Evolutionary conservation across 1,140 invertebrate species (phyloP).

Genomic region (Diploscapter pachys): DNA sequence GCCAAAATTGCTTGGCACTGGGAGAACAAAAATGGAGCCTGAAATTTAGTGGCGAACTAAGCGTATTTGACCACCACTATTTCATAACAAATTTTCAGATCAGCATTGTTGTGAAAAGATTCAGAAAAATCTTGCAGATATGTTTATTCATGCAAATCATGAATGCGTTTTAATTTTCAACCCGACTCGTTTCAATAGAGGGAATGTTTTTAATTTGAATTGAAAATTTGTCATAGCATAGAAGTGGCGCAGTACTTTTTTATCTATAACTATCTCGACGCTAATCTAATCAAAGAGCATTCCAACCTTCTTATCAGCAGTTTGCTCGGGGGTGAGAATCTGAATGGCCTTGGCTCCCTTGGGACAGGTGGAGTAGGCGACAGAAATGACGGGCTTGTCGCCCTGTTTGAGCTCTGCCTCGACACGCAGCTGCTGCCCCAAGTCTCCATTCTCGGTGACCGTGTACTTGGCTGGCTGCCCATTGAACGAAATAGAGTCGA

Average conservation of each 20-base stretch:
- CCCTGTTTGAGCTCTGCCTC: conserved; percentile 65
- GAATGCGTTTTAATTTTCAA: no score
- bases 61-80: no score
- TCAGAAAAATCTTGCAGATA: no score
- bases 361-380: background rate
- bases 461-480: conserved; percentile 41
- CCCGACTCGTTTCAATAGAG: no score
- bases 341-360: conserved; percentile 69
- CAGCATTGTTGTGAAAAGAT: no score
- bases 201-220: no score
- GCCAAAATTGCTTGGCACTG: conserved; percentile 75
- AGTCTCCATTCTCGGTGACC: conserved; percentile 21
- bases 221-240: no score
- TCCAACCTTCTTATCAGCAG: conserved; percentile 71
- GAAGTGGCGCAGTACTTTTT: no score
- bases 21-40: conserved; percentile 77
- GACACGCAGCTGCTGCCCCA: conserved; percentile 62
- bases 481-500: background rate
- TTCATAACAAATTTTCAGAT: no score
- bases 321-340: conserved; percentile 82
- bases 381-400: conserved; percentile 41
- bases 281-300: no score
- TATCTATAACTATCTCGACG: no score
- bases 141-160: no score
- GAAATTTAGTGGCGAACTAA: background rate